A percentile compares a stretch with the other conserved stretches of the same genome.
Evolutionary conservation across 2,113 vertebrate species (phyloP).

Genomic region (Bombycilla garrulus): DNA sequence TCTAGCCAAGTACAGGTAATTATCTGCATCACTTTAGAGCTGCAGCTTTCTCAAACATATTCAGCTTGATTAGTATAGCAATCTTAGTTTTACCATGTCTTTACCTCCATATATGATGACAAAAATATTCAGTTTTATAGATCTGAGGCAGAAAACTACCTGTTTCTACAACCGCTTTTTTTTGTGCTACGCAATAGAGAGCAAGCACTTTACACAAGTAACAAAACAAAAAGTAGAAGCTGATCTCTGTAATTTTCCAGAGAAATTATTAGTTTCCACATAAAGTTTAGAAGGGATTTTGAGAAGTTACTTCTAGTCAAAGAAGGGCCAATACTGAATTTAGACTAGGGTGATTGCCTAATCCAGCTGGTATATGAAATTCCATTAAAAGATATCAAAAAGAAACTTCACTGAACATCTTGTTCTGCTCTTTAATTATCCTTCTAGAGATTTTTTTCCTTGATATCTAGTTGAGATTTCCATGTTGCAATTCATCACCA

Average conservation of each 20-base stretch:
- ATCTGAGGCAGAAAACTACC: neutral
- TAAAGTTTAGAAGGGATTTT: neutral
- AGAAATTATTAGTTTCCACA: neutral
- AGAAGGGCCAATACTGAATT: neutral
- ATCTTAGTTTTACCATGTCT: neutral
- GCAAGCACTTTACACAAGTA: neutral
- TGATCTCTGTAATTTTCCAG: neutral
- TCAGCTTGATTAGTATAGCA: neutral
- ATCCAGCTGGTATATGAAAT: neutral
- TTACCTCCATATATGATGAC: neutral
- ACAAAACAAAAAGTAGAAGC: neutral
- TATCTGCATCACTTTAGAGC: neutral
- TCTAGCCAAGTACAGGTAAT: neutral
- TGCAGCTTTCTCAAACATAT: neutral
- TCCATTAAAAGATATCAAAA: neutral
- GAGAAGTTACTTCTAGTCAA: neutral
- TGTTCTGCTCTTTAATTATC: neutral
- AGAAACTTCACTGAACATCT: neutral
- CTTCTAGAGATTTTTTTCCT: neutral
- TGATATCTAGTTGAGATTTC: neutral
- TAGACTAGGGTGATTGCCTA: neutral
- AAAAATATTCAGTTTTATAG: neutral
- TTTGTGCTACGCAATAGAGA: neutral
- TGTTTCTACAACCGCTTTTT: neutral
- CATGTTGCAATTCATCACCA: neutral